Base-by-base conservation (phyloP, 2,888 invertebrate genomes). In the Thumatha senex region DNA sequence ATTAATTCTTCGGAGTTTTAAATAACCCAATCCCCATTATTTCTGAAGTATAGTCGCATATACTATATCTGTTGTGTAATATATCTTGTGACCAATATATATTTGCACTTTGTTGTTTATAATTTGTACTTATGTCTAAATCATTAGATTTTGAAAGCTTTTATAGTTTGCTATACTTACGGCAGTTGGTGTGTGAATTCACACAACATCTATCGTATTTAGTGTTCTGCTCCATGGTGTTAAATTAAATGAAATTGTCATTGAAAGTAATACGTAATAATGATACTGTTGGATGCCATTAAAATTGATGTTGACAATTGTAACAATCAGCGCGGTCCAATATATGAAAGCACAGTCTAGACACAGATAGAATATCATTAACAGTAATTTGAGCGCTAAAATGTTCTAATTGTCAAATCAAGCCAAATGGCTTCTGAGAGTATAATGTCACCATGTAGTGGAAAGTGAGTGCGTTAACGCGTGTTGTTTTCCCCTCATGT, bases 401-500 rank as follows among this genome's bases (percentile, higher is more conserved):
- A 34, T 48, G 47, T 45, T 18, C 29, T 11, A 39, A 47, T 53
- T 50, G 48, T 10, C 24, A 0, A 9, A 45, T 52, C 40, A 46
- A 30, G 40, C 13, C 34, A 36, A 35, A 54, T 55, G 47, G 39
- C 30, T 31, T 56, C 45, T 46, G 34, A 14, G 12, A 54, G 54
- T 43, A 42, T 54, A 48, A 51, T 38, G 8, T 34, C 63, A 51
- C 59, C 67, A 62, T 64, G 51, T 65, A 71, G 77, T 74, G 67
- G 70, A 72, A 57, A 52, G 58, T 69, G 77, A 78, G 82, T 86
- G 86, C 83, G 77, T 82, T 89, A 90, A 90, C 87, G 82, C 81
- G 84, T 86, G 86, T 87, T 89, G 86, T 89, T 86, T 88, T 80
- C 11, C 76, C 74, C 82, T 71, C 82, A 85, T 86, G 87, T 86